A percentile compares a stretch with the other conserved stretches of the same genome.
phyloP scores from a whole-genome alignment of 2,113 vertebrate species.

The Sialia sialis region DNA sequence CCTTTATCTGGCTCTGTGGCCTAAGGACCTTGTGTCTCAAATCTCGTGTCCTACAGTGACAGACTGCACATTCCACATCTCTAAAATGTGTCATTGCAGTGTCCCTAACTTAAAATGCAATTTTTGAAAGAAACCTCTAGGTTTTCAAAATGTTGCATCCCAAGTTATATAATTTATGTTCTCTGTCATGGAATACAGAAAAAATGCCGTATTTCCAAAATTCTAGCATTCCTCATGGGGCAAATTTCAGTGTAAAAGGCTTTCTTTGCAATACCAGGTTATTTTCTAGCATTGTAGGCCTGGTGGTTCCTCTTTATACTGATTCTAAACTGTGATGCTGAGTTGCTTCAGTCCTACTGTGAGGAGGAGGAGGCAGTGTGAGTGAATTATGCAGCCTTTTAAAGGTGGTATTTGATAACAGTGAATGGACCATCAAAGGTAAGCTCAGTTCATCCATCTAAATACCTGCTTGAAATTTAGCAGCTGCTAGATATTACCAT shows the following conservation, averaged over 20 bases:
- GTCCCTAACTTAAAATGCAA: neutral
- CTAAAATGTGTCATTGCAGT: neutral
- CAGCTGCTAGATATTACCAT: neutral
- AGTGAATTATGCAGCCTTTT: neutral
- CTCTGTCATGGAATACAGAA: neutral
- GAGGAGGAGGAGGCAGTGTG: neutral
- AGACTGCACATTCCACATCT: neutral
- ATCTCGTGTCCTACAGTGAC: neutral
- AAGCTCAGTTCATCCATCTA: neutral
- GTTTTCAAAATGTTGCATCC: neutral
- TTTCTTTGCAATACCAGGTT: neutral
- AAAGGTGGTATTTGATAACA: neutral
- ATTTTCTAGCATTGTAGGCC: neutral
- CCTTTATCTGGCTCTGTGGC: neutral
- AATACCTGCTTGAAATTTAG: neutral
- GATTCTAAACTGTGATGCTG: neutral
- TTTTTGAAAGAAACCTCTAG: neutral
- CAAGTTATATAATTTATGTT: fast-evolving
- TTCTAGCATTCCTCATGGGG: neutral
- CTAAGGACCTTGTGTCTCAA: neutral
- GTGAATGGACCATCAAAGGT: neutral
- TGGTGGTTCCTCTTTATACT: neutral
- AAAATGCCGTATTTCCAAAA: neutral
- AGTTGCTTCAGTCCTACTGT: neutral
- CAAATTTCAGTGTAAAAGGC: neutral